A percentile compares a stretch with the other conserved stretches of the same genome.
These are phyloP conservation scores for Sebastes steindachneri DNA, from an alignment of 2,797 vertebrate genomes.

Conservation along the genomic window DNA sequence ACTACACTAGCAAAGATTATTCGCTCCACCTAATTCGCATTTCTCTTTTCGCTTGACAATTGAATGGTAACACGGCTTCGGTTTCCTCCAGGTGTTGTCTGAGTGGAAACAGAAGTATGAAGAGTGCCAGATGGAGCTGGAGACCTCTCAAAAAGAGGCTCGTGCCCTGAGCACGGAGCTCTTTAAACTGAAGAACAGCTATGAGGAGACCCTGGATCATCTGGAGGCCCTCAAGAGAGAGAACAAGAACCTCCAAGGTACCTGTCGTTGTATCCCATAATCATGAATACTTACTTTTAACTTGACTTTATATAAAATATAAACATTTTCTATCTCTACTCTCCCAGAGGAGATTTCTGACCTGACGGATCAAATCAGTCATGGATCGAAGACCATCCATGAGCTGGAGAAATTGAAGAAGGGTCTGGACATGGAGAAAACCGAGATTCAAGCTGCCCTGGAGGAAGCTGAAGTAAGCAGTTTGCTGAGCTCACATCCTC, in stretches of 20 bases:
- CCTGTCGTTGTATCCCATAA: background rate
- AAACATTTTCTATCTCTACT: background rate
- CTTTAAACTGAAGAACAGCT: conserved; percentile 93
- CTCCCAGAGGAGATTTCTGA: conserved; percentile 92
- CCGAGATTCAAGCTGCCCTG: conserved; percentile 90
- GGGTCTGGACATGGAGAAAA: conserved; percentile 89
- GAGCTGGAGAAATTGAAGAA: conserved; percentile 96
- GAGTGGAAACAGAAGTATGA: conserved; percentile 93
- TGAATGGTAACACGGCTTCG: background rate
- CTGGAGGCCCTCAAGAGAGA: conserved; percentile 92
- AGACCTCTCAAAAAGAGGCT: conserved; percentile 90
- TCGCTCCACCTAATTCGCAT: too few species aligned
- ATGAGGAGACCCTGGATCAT: conserved; percentile 91
- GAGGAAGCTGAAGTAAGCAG: conserved; percentile 91
- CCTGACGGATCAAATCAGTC: conserved; percentile 90
- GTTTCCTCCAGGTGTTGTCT: conserved; percentile 73
- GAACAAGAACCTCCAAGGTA: conserved; percentile 97
- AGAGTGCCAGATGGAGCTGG: conserved; percentile 91
- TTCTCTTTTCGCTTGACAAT: too few species aligned
- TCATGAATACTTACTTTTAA: background rate
- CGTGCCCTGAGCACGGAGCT: conserved; percentile 92
- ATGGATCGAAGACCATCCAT: conserved; percentile 90
- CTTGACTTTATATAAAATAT: background rate
- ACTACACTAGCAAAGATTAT: too few species aligned
- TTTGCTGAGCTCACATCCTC: background rate